Evolutionary conservation across 92 coral and sea anemone genomes (phyloP), one percentile per base, ranked within the genome.

Genomic region (Porites lobata): DNA sequence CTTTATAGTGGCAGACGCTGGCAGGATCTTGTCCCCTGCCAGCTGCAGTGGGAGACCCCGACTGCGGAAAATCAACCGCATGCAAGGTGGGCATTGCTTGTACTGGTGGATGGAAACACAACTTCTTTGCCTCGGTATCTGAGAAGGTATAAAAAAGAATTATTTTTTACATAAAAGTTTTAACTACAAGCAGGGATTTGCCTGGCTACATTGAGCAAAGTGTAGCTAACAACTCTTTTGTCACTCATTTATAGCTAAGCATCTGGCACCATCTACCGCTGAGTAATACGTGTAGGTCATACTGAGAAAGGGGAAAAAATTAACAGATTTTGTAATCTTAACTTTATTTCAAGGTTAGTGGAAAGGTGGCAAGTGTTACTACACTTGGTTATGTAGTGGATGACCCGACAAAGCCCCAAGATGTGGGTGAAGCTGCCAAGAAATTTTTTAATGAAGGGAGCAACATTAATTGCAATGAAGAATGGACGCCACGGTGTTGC

Each of bases 351-450:
- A 32, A 79, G 84, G 84, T 79, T 7, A 29, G 43, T 79, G 84
- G 84, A 79, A 65, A 79, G 19, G 91, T 92, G 19, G 83, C 87
- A 1, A 9, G 90, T 38, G 29, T 53, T 15, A 90, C 93, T 11
- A 85, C 93, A 8, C 14, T 86, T 69, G 93, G 93, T 1, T 86
- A 56, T 19, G 26, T 70, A 2, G 71, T 66, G 1, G 93, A 90
- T 20, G 90, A 86, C 61, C 93, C 90, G 3, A 90, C 93, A 0
- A 65, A 73, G 6, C 81, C 86, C 1, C 52, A 4, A 52, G 92
- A 92, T 62, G 78, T 92, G 1, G 94, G 92, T 9, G 87, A 92
- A 7, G 90, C 89, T 1, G 93, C 93, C 7, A 90, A 90, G 50
- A 57, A 75, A 3, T 79, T 86, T 80, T 90, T 79, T 69, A 72